Evolutionary conservation across 2,888 invertebrate species (phyloP), one percentile per base, ranked within the genome.

Genomic region (Drosophila quasianomalipes): DNA sequence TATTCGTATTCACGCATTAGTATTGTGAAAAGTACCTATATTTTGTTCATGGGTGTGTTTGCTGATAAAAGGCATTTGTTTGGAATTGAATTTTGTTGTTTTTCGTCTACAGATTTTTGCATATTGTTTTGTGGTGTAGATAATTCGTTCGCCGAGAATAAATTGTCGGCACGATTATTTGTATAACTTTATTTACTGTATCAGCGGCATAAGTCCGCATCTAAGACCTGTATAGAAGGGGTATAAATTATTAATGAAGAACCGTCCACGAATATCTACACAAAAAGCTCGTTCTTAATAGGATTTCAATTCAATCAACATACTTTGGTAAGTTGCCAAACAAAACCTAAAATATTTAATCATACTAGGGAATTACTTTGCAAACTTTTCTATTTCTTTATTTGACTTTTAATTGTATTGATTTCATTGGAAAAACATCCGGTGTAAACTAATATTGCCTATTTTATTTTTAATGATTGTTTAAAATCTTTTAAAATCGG

Each of bases 151-250:
- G 41, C 51, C 41, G 51, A 26, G 31, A 53, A 53, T 14, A 75
- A 70, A 55, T 31, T 71, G 72, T 79, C 76, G 68, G 62, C 66
- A 44, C 61, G 60, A 55, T 74, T 65, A 14, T 64, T 67, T 68
- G 79, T 58, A 62, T 78, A 54, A 60, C 55, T 70, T 53, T 73
- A 53, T 68, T 76, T 57, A 65, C 65, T 59, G 41, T 66, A 63
- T 59, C 64, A 62, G 69, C 22, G 39, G 52, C 28, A n/a, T 52
- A 30, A 28, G 19, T n/a, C 7, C 39, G 19, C 28, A 22, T 41
- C 39, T 33, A 63, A 65, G 26, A 64, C 41, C 55, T 62, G 19
- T 28, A 35, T 30, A 51, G 30, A 37, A 26, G 22, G 53, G 39
- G 28, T 19, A 35, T 55, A 35, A 54, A 39, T 26, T 52, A 22